Evolutionary conservation across 2,888 invertebrate species (phyloP), one percentile per base, ranked within the genome.

Genomic region (Ormyrus rosae): DNA sequence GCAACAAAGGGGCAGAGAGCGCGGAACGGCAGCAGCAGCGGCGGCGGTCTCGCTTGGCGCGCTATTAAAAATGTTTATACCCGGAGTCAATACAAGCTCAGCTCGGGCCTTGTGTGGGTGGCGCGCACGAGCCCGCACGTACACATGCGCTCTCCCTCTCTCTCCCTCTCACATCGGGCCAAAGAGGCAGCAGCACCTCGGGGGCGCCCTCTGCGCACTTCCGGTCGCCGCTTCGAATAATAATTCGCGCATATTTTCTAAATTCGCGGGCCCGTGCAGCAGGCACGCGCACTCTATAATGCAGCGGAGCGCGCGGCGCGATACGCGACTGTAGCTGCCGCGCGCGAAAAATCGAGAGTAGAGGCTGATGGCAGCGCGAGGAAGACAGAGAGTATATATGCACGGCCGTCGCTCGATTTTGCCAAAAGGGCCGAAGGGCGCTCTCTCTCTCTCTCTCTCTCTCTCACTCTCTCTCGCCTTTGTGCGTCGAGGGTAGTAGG

Each of bases 221-320:
- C 81, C 81, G 81, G 53, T 81, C 68, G 50, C 48, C 65, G 78
- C 74, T 70, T 78, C 78, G 78, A 78, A 81, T 81, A 81, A 81
- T 78, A 81, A 81, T 81, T 81, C 68, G 78, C 81, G 78, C 74
- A 81, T 81, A 80, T 72, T 80, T 80, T 77, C 74, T 68, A 73
- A 75, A 80, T 74, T 70, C 74, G 77, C 81, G 72, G 75, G 19
- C 70, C 70, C 79, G 79, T 48, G 13, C 53, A 64, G 51, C n/a
- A 9, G 8, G 46, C 19, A 56, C 58, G 4, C 9, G 46, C 51
- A 48, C 19, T 19, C 19, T 19, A 19, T 19, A 19, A 19, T 19
- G 19, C 19, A 19, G 19, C 19, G 19, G 19, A 19, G 19, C 19
- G 19, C 19, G 19, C 19, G 19, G 19, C 19, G 19, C 19, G 19